Conservation (phyloP, 2,113 vertebrate species). For the Pelusios castaneus region DNA sequence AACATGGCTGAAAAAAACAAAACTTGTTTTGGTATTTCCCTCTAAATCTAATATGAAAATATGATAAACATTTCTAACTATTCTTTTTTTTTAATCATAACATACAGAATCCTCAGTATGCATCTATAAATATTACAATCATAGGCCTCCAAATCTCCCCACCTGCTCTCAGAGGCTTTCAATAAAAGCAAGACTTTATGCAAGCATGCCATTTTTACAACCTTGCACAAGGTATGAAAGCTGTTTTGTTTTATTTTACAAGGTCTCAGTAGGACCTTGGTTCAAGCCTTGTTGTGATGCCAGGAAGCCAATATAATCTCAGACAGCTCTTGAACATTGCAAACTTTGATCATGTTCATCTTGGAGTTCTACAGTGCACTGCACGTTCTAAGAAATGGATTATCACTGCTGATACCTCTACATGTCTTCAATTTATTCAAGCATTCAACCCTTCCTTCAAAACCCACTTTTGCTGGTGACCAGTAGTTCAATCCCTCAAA, state of each 20-base stretch:
- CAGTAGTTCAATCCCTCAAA: not conserved
- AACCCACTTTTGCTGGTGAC: not conserved
- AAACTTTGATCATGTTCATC: not conserved
- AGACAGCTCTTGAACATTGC: not conserved
- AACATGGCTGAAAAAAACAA: not conserved
- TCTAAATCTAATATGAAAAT: not conserved
- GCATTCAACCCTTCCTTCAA: not conserved
- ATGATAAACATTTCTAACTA: not conserved
- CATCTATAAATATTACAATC: not conserved
- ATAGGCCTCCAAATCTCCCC: accelerated
- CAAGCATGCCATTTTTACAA: not conserved
- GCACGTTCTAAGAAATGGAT: not conserved
- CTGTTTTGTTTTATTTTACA: not conserved
- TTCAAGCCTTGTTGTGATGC: accelerated
- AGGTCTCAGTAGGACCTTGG: not conserved
- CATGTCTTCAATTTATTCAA: not conserved
- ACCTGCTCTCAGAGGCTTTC: not conserved
- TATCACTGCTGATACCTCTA: not conserved
- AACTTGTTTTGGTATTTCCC: not conserved
- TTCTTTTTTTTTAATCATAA: not conserved
- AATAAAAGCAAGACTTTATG: not conserved
- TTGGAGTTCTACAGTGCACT: not conserved
- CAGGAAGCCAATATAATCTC: not conserved
- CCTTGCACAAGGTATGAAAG: not conserved
- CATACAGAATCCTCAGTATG: not conserved